A percentile compares a stretch with the other conserved stretches of the same genome.
Evolutionary conservation across 2,888 invertebrate species (phyloP).

Genomic region (Drosophila picticornis): DNA sequence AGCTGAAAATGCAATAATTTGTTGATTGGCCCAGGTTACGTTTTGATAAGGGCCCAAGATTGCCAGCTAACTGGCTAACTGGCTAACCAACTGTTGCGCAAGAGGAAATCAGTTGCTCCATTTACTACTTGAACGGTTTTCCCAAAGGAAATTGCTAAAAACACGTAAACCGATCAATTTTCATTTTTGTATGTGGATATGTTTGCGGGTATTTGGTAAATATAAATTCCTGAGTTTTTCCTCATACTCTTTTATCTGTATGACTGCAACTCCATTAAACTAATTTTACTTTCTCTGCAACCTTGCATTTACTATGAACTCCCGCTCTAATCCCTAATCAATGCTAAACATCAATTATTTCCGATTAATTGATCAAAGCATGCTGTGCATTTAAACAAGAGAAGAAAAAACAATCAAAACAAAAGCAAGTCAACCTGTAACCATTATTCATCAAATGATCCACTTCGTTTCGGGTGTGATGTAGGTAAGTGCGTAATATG

Average conservation of each 20-base stretch:
- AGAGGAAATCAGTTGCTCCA: slow-evolving; percentile 63
- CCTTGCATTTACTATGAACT: slow-evolving; percentile 13
- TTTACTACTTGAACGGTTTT: slow-evolving; percentile 9
- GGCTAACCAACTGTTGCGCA: slow-evolving; percentile 39
- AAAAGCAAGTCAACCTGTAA: slow-evolving; percentile 14
- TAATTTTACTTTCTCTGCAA: slow-evolving; percentile 10
- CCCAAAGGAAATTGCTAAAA: not conserved
- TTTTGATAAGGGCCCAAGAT: slow-evolving; percentile 44
- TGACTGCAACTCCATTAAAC: not conserved
- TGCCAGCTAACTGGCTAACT: slow-evolving; percentile 34
- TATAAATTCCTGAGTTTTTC: not conserved
- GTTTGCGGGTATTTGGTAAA: rapidly evolving
- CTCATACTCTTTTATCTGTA: not conserved
- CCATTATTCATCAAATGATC: slow-evolving; percentile 34
- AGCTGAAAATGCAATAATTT: slow-evolving; percentile 70
- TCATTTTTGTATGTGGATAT: not conserved
- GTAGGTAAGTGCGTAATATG: slow-evolving; percentile 49
- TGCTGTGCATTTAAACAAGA: slow-evolving; percentile 20
- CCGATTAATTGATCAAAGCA: slow-evolving; percentile 28
- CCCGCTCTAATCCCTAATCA: slow-evolving; percentile 17
- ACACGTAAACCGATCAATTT: not conserved
- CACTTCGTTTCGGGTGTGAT: slow-evolving; percentile 30
- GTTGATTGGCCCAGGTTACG: slow-evolving; percentile 53
- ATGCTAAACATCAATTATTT: slow-evolving; percentile 16
- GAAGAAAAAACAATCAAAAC: not conserved